Base-by-base conservation (phyloP, 2,888 invertebrate species). In the Metopia argyrocephala region DNA sequence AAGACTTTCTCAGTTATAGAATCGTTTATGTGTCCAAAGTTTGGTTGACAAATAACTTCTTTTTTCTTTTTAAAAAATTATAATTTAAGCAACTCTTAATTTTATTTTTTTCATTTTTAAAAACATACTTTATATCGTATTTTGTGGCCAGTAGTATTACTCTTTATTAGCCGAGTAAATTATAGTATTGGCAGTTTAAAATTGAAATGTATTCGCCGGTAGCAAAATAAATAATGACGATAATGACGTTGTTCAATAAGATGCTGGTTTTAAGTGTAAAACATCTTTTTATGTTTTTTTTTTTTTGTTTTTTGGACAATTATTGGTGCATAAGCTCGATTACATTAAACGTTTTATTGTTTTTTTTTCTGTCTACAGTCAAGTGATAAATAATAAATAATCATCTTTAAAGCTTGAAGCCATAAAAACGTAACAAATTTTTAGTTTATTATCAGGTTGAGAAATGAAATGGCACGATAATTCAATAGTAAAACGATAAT, bases 191-290 rank as follows among this genome's bases (percentile, higher is more conserved):
- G 59, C 59, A 54, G 46, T 25, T 56, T 21, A 48, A 73, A 76
- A 69, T 62, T 56, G 15, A 68, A 66, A 56, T 61, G 25, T 62
- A 31, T 54, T 38, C 71, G 65, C 73, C 68, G 73, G 73, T 68
- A 78, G 73, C 73, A 15, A 38, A 66, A 45, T 56, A 12, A 52
- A 45, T 56, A 12, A 52, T 52, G 56, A n/a, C 7, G 23, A 54
- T 56, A 23, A n/a, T 54, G 56, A 48, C 1, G 31, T 23, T 57
- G 6, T 48, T 2, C n/a, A 1, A 54, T 25, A 31, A 50, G 27
- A 61, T 61, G 18, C 23, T 59, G 12, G 31, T 70, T 59, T 31
- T 52, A 48, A 57, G 27, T 54, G 7, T 31, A 12, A 31, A 31
- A 12, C 12, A 12, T 2, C 31, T 31, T 31, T 31, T 31, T 12